A percentile compares a stretch with the other conserved stretches of the same genome.
These are phyloP conservation scores for Pogoniulus pusillus DNA, from an alignment of 2,797 vertebrate species.

Conservation along the genomic window DNA sequence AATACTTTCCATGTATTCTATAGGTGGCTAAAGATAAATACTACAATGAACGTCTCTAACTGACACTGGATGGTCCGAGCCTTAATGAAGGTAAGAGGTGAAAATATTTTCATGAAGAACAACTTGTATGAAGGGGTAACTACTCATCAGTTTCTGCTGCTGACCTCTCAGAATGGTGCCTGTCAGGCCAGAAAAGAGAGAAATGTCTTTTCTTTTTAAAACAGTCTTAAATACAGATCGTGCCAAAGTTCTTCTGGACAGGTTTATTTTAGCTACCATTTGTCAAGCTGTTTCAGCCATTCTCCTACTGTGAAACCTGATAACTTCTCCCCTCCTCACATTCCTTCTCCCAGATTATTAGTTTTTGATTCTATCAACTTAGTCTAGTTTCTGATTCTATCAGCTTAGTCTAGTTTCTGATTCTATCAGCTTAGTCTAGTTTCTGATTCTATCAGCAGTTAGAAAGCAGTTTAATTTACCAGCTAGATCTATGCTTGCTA, in stretches of 20 bases:
- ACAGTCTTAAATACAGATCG: slow-evolving; percentile 54
- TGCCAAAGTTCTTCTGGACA: slow-evolving; percentile 54
- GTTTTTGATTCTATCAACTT: slow-evolving; percentile 63
- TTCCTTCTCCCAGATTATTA: slow-evolving; percentile 69
- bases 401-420: slow-evolving; percentile 60
- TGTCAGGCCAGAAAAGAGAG: slow-evolving; percentile 36
- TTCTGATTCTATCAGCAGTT: slow-evolving; percentile 63
- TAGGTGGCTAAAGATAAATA: neutral
- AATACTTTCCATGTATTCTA: neutral
- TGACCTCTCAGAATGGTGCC: neutral
- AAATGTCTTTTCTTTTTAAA: slow-evolving; percentile 47
- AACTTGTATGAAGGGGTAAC: neutral
- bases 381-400: slow-evolving; percentile 64
- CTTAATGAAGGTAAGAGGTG: neutral
- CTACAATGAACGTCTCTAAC: neutral
- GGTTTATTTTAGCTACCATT: slow-evolving; percentile 66
- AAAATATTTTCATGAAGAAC: neutral
- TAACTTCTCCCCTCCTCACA: slow-evolving; percentile 64
- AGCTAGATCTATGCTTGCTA: slow-evolving; percentile 55
- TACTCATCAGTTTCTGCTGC: neutral
- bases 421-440: slow-evolving; percentile 55
- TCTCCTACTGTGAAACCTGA: slow-evolving; percentile 68
- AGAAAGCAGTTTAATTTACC: slow-evolving; percentile 64
- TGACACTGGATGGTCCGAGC: neutral
- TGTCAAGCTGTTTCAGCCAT: slow-evolving; percentile 62